Evolutionary conservation across 2,888 invertebrate species (phyloP), one percentile per base, ranked within the genome.

Genomic region (Luffia ferchaultella): DNA sequence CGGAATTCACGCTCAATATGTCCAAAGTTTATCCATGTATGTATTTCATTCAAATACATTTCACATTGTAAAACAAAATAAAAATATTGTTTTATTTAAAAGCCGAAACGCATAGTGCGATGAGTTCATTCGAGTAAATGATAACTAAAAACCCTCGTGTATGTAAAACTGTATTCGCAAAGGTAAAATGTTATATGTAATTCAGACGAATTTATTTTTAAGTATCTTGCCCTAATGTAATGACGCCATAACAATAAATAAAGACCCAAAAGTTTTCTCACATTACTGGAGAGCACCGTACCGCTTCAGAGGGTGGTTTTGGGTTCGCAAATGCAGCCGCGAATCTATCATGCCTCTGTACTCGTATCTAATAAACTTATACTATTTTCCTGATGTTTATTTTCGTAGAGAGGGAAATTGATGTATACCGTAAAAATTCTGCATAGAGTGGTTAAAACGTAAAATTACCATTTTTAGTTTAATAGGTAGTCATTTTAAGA

Each of bases 211-310:
- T 83, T 78, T 77, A 70, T 73, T 73, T 57, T 58, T 76, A 74
- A 73, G 75, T 71, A 76, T 76, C 76, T 76, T 71, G 75, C 77
- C 77, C 76, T 83, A 83, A 83, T 82, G 82, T 83, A 83, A 83
- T 82, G 82, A 82, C 79, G 80, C 69, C 78, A 83, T 83, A 83
- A 83, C 82, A 80, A 82, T 83, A 83, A 83, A 83, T 83, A 82
- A 79, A 71, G 82, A 75, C 82, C 82, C 82, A 75, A 82, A 82
- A 82, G 73, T 82, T 82, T 78, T 76, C 76, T 77, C 68, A 68
- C 68, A 68, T 69, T 70, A 67, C 72, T 69, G 74, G 67, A 67
- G 62, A 63, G 68, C 63, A 60, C 62, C 9, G 44, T 5, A 5
- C 16, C 7, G 7, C 16, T 5, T 42, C 3, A 5, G 43, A 3